These are phyloP conservation scores for Trachurus trachurus DNA, from an alignment of 2,797 vertebrate species.

Conservation along the genomic window DNA sequence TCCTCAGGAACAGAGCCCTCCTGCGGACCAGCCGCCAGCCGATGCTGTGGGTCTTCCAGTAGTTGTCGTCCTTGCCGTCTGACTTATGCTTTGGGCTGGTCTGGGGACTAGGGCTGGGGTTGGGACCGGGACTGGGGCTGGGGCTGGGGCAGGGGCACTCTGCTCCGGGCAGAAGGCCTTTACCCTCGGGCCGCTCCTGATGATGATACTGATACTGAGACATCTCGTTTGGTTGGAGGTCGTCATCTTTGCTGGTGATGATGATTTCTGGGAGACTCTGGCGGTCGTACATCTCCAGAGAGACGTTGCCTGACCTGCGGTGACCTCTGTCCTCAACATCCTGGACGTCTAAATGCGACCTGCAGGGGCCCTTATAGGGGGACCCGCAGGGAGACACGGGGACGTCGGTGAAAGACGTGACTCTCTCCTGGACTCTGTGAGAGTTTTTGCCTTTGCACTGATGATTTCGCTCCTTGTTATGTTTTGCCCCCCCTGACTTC, in stretches of 20 bases:
- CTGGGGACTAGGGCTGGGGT: conserved; percentile 23
- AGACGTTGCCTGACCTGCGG: conserved; percentile 47
- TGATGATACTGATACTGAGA: neutral
- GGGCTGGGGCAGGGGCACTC: conserved; percentile 25
- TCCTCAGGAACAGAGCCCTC: conserved; percentile 91
- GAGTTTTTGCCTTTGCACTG: conserved; percentile 75
- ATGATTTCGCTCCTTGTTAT: conserved; percentile 61
- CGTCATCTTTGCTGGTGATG: conserved; percentile 78
- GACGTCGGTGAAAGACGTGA: conserved; percentile 90
- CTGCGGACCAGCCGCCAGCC: conserved; percentile 90
- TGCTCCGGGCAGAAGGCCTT: conserved; percentile 63
- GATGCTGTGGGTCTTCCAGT: conserved; percentile 91
- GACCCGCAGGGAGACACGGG: conserved; percentile 89
- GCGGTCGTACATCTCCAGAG: conserved; percentile 71
- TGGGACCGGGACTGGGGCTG: conserved; percentile 12
- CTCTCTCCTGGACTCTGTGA: conserved; percentile 86
- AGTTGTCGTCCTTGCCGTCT: conserved; percentile 55
- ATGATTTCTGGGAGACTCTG: conserved; percentile 81
- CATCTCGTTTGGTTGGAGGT: conserved; percentile 23
- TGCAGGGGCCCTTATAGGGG: conserved; percentile 85
- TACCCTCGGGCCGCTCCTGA: conserved; percentile 26
- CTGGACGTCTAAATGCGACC: conserved; percentile 86
- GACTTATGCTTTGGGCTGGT: conserved; percentile 55
- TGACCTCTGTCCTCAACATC: conserved; percentile 75
- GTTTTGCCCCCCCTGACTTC: conserved; percentile 45